Conservation (phyloP, 2,113 vertebrate genomes). For the Esox niger region DNA sequence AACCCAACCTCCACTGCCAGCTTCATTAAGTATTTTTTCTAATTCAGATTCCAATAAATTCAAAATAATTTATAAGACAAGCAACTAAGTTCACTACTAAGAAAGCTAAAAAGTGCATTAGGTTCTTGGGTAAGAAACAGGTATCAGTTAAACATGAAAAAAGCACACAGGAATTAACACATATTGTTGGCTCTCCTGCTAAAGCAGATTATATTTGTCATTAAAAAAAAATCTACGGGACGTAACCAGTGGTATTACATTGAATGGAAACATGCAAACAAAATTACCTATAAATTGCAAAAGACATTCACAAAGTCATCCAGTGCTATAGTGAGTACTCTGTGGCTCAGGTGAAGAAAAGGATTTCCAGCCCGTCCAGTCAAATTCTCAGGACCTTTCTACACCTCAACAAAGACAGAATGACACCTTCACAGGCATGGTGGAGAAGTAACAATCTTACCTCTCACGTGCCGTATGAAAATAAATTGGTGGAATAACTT, state of each 20-base stretch:
- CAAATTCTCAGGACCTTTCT: neutral
- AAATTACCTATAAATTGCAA: neutral
- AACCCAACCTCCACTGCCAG: constrained; percentile 16
- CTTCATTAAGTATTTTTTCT: constrained; percentile 28
- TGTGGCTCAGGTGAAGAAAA: neutral
- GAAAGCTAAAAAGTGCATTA: neutral
- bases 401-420: neutral
- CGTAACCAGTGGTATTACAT: neutral
- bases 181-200: neutral
- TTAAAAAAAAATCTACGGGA: too few relatives aligned
- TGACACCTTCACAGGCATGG: neutral
- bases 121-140: neutral
- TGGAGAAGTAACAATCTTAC: neutral
- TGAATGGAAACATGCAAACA: neutral
- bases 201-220: neutral
- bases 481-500: too few relatives aligned
- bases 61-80: neutral
- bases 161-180: neutral
- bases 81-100: neutral
- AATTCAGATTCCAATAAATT: constrained; percentile 7
- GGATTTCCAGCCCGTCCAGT: neutral
- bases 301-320: neutral
- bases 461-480: too few relatives aligned
- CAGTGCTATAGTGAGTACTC: neutral
- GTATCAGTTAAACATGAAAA: neutral